Base-by-base conservation (phyloP, 2,797 vertebrate genomes). In the Ctenochaetus hawaiiensis region DNA sequence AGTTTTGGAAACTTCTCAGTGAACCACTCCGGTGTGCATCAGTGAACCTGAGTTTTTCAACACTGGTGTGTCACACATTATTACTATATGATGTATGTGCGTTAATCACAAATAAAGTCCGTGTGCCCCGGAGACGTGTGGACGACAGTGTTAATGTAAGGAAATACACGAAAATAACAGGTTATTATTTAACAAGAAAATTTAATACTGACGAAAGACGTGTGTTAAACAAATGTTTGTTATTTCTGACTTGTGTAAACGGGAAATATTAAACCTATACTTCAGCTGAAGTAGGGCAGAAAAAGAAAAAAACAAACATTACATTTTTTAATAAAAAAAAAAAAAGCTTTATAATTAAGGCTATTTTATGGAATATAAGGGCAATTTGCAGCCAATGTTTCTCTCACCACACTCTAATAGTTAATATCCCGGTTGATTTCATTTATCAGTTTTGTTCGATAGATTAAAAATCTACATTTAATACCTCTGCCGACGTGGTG, bases 401-500 rank as follows among this genome's bases (percentile, higher is more conserved):
- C 30, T 30, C 26, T 30, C 26, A 30, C 0, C 4, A 34, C 30
- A 34, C 6, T 34, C 30, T 6, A 6, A 34, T 2, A 13, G 13
- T 13, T 78, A 5, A 12, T n/a, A 11, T 43, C 56, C 1, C 6
- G 34, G 37, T 0, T 26, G 0, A 14, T 43, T 7, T 48, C 18
- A 22, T 9, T 16, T 26, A 41, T 16, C 14, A 51, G 14, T 16
- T 69, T 52, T 2, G 52, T 58, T 6, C 17, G 2, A 17, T 14
- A 26, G 8, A 52, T 23, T 39, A 48, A 44, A 72, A 73, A 26
- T n/a, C 47, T 34, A 34, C 30, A 34, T 34, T 30, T 34, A 34
- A 34, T 34, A 34, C 76, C 77, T 64, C 44, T 87, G 89, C 68
- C 73, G 86, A 93, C 88, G 90, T 91, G 93, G 75, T 89, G 81